These are phyloP conservation scores for Pogonognathellus flavescens DNA, from an alignment of 1,140 invertebrate species.

Conservation along the genomic window DNA sequence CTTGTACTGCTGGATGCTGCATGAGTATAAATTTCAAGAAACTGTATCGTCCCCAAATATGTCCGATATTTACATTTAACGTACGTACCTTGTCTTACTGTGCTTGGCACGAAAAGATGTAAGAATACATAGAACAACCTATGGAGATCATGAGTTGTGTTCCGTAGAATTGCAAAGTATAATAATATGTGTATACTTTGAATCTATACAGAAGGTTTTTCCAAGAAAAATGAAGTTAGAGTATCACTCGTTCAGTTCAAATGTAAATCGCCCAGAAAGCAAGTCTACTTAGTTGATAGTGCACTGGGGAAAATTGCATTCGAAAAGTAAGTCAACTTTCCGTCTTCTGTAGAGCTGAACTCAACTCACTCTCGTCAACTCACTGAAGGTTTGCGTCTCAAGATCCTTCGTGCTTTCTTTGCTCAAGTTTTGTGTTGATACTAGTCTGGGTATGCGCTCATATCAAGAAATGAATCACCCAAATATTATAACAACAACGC, in stretches of 20 bases:
- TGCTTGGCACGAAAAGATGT: too few relatives aligned
- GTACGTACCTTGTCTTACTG: too few relatives aligned
- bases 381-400: slow-evolving; percentile 12
- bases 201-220: neutral
- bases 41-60: neutral
- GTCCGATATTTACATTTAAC: too few relatives aligned
- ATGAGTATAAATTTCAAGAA: slow-evolving; percentile 14
- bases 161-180: neutral
- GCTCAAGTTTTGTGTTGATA: neutral
- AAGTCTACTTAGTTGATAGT: neutral
- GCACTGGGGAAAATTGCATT: neutral
- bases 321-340: neutral
- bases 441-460: neutral
- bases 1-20: slow-evolving; percentile 10
- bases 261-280: neutral
- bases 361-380: slow-evolving; percentile 16
- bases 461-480: neutral
- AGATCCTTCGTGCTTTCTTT: neutral
- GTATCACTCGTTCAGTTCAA: neutral
- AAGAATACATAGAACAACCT: too few relatives aligned
- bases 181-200: neutral
- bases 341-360: slow-evolving; percentile 6
- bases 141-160: neutral
- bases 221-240: neutral
- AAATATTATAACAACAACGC: neutral